A percentile compares a stretch with the other conserved stretches of the same genome.
These are phyloP conservation scores for Papilio protenor DNA, from an alignment of 2,888 invertebrate species.

Conservation along the genomic window DNA sequence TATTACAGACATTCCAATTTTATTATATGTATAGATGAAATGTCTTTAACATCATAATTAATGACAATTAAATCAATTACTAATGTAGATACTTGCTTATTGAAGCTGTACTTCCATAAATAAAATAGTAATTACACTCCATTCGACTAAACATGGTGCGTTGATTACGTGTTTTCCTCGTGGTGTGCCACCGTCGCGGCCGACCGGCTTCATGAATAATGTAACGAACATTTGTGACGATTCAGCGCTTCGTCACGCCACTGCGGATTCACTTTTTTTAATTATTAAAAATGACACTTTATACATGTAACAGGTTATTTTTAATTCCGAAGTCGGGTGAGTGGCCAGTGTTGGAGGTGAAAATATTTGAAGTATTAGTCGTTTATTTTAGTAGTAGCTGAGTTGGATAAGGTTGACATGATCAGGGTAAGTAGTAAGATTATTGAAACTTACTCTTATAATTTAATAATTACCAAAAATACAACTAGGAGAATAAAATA, in stretches of 20 bases:
- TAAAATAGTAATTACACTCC: conserved; percentile 12
- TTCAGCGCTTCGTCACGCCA: conserved; percentile 35
- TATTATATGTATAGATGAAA: too few species aligned
- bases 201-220: conserved; percentile 48
- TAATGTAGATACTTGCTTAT: background rate
- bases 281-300: conserved; percentile 31
- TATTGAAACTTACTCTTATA: too few species aligned
- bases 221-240: conserved; percentile 48
- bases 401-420: too few species aligned
- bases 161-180: conserved; percentile 38
- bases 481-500: too few species aligned
- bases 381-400: too few species aligned
- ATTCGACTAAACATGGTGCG: conserved; percentile 35
- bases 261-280: conserved; percentile 16
- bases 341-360: background rate
- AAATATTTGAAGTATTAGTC: too few species aligned
- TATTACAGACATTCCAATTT: too few species aligned
- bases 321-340: conserved; percentile 10
- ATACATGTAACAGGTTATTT: conserved; percentile 40
- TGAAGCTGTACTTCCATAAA: background rate
- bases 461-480: too few species aligned
- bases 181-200: conserved; percentile 48
- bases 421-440: too few species aligned
- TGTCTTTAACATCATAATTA: too few species aligned
- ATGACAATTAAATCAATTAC: too few species aligned